Base-by-base conservation (phyloP, 2,113 vertebrate species). In the Datnioides undecimradiatus region DNA sequence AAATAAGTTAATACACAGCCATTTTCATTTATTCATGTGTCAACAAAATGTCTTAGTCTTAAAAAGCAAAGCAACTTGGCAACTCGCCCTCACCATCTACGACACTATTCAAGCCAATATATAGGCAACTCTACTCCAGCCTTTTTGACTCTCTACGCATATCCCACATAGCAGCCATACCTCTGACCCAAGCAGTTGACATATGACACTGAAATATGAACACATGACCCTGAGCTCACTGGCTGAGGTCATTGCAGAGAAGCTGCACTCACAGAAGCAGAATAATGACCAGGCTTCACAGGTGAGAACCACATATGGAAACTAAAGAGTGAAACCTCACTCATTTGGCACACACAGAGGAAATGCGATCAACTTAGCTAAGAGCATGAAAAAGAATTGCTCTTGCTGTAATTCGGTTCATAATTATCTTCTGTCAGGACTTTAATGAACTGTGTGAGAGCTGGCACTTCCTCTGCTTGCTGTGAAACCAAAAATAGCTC, bases 161-260 rank as follows among this genome's bases (percentile, higher is more conserved):
- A 52, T 65, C 45, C 80, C 73, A 80, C 85, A 86, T 87, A 83
- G 66, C 72, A 75, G 54, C 49, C 81, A 71, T 87, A 66, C 80
- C 87, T 84, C 60, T 84, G 89, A 92, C 82, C 89, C 14, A 66
- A 82, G 71, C 76, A 79, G 38, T 79, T 83, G 87, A 90, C 88
- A 87, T 82, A 81, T 72, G 86, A 90, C 84, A 88, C 80, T 19
- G 55, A 74, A 73, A 86, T 78, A 75, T 79, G 86, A 79, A 80
- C 86, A 76, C 83, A 67, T 40, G 82, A 92, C 83, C 81, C 84
- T 60, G 43, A 70, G 52, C 67, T 79, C 49, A 49, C 38, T 34
- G 83, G 79, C 60, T 66, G 77, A 73, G 72, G 78, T 88, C 64
- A 69, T 43, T 66, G 48, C 31, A 10, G 41, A 58, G 74, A 66